A percentile compares a stretch with the other conserved stretches of the same genome.
Evolutionary conservation across 1,140 invertebrate species (phyloP).

Genomic region (Drosophila guanche): DNA sequence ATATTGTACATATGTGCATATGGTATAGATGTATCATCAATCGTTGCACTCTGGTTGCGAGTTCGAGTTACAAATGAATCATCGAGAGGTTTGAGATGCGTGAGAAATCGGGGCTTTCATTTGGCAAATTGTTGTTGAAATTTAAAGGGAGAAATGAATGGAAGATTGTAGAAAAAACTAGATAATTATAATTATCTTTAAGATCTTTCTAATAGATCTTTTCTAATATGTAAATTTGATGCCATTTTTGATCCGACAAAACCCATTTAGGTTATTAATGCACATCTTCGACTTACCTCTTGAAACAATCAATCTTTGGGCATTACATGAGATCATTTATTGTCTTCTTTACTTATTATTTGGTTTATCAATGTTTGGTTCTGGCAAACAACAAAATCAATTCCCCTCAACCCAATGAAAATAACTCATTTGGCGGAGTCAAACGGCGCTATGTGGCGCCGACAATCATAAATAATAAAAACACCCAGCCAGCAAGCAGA

Average conservation of each 20-base stretch:
- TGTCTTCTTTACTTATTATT: constrained; percentile 2
- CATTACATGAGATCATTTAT: constrained; percentile 41
- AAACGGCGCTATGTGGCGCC: constrained; percentile 63
- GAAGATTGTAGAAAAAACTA: neutral
- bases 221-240: neutral
- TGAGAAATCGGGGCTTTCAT: constrained; percentile 30
- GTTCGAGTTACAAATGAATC: constrained; percentile 59
- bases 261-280: neutral
- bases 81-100: constrained; percentile 44
- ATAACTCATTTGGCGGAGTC: constrained; percentile 38
- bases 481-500: constrained; percentile 46
- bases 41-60: constrained; percentile 43
- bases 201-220: too few species aligned
- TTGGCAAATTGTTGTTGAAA: too few species aligned
- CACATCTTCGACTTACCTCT: neutral
- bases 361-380: constrained; percentile 35
- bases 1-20: too few species aligned
- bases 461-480: constrained; percentile 75
- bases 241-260: neutral
- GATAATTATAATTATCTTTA: too few species aligned
- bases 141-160: neutral
- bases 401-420: constrained; percentile 2
- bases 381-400: neutral
- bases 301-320: constrained; percentile 48
- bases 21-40: constrained; percentile 21